Conservation (phyloP, 53 echinoderm and acorn worm genomes). For the Holothuria leucospilota region DNA sequence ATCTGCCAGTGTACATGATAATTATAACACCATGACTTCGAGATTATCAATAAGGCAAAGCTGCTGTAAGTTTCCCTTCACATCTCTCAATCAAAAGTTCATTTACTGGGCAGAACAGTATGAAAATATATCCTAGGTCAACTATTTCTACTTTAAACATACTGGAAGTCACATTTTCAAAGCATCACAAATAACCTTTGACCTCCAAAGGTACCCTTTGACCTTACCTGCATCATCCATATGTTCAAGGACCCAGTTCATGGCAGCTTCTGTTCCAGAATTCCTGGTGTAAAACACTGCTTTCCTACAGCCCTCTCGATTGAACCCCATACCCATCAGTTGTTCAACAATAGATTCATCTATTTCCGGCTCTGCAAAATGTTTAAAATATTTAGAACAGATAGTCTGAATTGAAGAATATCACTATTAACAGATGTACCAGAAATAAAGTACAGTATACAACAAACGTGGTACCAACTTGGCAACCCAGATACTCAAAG, state of each 20-base stretch:
- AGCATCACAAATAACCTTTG: not conserved
- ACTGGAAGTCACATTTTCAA: not conserved
- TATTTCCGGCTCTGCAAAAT: slow-evolving; percentile 78
- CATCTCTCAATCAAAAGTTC: too few relatives aligned
- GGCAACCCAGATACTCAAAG: too few relatives aligned
- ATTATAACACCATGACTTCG: too few relatives aligned
- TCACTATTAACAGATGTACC: too few relatives aligned
- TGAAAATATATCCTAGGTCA: too few relatives aligned
- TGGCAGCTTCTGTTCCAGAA: slow-evolving; percentile 79
- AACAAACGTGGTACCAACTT: too few relatives aligned
- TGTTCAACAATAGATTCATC: slow-evolving; percentile 77
- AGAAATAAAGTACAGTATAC: too few relatives aligned
- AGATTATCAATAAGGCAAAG: too few relatives aligned
- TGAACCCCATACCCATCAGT: slow-evolving; percentile 87
- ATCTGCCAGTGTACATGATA: too few relatives aligned
- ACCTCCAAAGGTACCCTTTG: not conserved
- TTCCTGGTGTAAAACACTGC: slow-evolving; percentile 96
- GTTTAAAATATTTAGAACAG: not conserved
- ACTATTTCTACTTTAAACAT: not conserved
- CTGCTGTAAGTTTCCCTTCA: too few relatives aligned
- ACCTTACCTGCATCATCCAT: slow-evolving; percentile 52
- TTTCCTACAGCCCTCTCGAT: slow-evolving; percentile 82
- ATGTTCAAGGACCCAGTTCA: slow-evolving; percentile 90
- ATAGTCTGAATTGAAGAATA: too few relatives aligned
- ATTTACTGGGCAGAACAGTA: too few relatives aligned